Evolutionary conservation across 2,797 vertebrate species (phyloP), one percentile per base, ranked within the genome.

Genomic region (Peromyscus eremicus): DNA sequence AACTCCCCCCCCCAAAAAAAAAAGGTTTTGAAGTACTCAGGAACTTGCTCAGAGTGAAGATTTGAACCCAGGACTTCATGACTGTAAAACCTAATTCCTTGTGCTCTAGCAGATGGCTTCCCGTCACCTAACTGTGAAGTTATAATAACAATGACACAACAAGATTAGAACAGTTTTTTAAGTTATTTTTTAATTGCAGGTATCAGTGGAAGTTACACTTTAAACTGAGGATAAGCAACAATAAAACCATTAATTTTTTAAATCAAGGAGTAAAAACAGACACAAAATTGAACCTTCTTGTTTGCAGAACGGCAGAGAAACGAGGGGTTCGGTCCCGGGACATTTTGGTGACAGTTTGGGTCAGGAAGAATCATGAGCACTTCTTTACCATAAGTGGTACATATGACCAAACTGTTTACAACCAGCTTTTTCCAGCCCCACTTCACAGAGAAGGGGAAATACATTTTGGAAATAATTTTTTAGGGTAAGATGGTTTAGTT

Each of bases 181-280:
- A 99, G 99, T 99, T 99, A 98, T 99, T 98, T 98, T 99, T 99
- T 99, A 99, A 99, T 99, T 99, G 99, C 99, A 99, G 99, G 99
- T 99, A 99, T 99, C 99, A 99, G 99, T 99, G 99, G 99, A 99
- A 99, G 98, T 98, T 99, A 99, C 99, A 99, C 99, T 99, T 99
- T 98, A 99, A 99, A 99, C 98, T 98, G 98, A 99, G 99, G 99
- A 99, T 99, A 99, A 99, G 99, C 99, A 98, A 99, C 99, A 99
- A 98, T 98, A 99, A 99, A 99, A 98, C 98, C 98, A 98, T 99
- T 98, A 98, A 98, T 96, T 98, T 98, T 97, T 98, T 55, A 98
- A 99, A 97, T 98, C 99, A 98, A 99, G 83, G 49, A 98, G 98
- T 97, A 98, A 98, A 97, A 97, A 99, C 98, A 98, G 98, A 98